phyloP scores from a whole-genome alignment of 2,888 invertebrate genomes.

The Drosophila trichaetosa region DNA sequence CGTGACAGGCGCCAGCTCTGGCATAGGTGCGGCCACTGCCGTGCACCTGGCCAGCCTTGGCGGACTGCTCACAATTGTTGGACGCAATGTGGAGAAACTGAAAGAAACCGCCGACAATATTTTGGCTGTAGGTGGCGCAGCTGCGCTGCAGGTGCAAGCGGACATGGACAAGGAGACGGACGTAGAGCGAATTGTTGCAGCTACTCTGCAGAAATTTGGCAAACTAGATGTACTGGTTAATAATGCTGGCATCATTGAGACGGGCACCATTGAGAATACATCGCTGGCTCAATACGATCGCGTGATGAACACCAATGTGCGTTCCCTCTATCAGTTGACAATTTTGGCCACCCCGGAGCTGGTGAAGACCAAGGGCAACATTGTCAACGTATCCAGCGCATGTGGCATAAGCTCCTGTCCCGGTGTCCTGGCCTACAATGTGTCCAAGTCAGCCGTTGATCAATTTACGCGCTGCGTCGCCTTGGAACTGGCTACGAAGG shows the following conservation, averaged over 20 bases:
- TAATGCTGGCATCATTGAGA: constrained; percentile 94
- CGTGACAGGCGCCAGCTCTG: constrained; percentile 90
- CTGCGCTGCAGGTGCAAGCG: constrained; percentile 88
- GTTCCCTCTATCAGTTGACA: constrained; percentile 92
- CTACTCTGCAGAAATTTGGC: constrained; percentile 90
- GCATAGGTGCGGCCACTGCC: constrained; percentile 90
- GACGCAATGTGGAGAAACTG: constrained; percentile 89
- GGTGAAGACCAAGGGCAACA: constrained; percentile 92
- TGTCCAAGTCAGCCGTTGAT: constrained; percentile 97
- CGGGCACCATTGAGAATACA: constrained; percentile 93
- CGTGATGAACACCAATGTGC: constrained; percentile 95
- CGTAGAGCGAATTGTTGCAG: constrained; percentile 89
- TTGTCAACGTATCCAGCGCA: constrained; percentile 98
- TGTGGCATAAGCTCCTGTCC: constrained; percentile 95
- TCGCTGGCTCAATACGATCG: constrained; percentile 94
- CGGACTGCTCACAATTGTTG: constrained; percentile 88
- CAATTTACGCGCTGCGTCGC: constrained; percentile 97
- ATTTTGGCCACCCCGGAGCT: constrained; percentile 95
- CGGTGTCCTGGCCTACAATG: constrained; percentile 94
- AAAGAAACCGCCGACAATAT: constrained; percentile 87
- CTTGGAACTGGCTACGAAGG: constrained; percentile 92
- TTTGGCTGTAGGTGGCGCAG: constrained; percentile 54
- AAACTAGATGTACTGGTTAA: constrained; percentile 93
- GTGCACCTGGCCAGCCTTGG: constrained; percentile 88
- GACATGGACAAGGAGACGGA: constrained; percentile 91